A percentile compares a stretch with the other conserved stretches of the same genome.
These are phyloP conservation scores for Pogonomyrmex barbatus DNA, from an alignment of 1,140 invertebrate species.

Conservation along the genomic window DNA sequence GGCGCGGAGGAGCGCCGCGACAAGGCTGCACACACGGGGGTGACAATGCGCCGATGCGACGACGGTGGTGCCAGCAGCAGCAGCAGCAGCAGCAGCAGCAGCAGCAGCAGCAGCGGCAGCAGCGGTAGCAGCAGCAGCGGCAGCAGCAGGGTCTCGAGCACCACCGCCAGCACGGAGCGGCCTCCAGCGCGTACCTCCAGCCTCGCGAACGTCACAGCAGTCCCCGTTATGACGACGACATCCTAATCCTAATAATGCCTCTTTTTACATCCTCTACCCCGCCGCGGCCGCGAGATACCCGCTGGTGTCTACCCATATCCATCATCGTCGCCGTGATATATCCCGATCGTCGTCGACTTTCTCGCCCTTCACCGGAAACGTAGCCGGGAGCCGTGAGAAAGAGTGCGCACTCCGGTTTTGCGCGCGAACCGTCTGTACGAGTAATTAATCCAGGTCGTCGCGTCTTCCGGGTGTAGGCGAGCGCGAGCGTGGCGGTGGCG, in stretches of 20 bases:
- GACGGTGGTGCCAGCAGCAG: constrained; percentile 55
- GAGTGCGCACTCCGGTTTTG: constrained; percentile 54
- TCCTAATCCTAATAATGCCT: constrained; percentile 29
- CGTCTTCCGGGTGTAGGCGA: constrained; percentile 48
- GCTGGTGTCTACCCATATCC: constrained; percentile 17
- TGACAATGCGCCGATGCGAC: constrained; percentile 58
- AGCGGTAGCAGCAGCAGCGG: constrained; percentile 40
- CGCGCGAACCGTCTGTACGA: constrained; percentile 50
- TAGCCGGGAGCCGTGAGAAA: constrained; percentile 36
- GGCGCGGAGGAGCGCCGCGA: constrained; percentile 38
- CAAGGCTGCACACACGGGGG: constrained; percentile 47
- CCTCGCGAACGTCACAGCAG: neutral
- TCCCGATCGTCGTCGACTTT: constrained; percentile 41
- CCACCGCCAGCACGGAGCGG: constrained; percentile 19
- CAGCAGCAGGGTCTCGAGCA: constrained; percentile 43
- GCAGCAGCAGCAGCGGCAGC: neutral
- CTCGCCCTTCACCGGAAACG: constrained; percentile 16
- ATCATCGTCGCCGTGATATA: constrained; percentile 32
- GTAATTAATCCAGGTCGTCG: constrained; percentile 56
- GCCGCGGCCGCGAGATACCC: constrained; percentile 40
- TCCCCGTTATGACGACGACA: constrained; percentile 2
- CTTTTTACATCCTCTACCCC: constrained; percentile 14
- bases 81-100: constrained; percentile 46
- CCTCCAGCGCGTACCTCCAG: constrained; percentile 40
- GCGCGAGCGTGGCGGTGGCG: constrained; percentile 41